Percentiles rank a stretch among this genome's conserved stretches.
These are phyloP conservation scores for Adelosebastes latens DNA, from an alignment of 2,797 vertebrate species.

Conservation along the genomic window DNA sequence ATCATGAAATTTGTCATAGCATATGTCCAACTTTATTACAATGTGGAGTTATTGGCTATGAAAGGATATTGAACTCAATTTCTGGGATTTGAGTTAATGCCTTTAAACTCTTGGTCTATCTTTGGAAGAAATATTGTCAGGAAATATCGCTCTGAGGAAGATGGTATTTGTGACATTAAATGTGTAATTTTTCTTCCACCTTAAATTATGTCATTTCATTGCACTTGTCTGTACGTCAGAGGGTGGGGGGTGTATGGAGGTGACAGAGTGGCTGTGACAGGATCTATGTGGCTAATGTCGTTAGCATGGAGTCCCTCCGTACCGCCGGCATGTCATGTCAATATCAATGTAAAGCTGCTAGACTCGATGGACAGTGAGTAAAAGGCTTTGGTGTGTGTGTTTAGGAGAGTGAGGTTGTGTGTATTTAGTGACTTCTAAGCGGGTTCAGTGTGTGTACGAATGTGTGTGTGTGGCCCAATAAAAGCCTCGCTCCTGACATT, in stretches of 20 bases:
- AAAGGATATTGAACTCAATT: background rate
- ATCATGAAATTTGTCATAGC: background rate
- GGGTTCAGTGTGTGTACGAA: background rate
- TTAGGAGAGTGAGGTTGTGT: background rate
- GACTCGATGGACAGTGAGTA: slow-evolving; percentile 7
- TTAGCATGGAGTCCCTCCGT: slow-evolving; percentile 56
- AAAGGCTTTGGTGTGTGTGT: slow-evolving; percentile 64
- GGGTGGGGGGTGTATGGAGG: background rate
- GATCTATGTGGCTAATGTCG: slow-evolving; percentile 58
- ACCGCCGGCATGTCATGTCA: slow-evolving; percentile 49
- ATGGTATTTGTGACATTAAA: background rate
- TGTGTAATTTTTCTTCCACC: background rate
- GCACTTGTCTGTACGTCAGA: background rate
- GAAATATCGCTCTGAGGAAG: background rate
- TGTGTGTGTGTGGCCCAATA: slow-evolving; percentile 65
- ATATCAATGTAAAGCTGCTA: slow-evolving; percentile 49
- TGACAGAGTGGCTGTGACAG: slow-evolving; percentile 66
- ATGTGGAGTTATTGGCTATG: background rate
- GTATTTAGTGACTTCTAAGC: background rate
- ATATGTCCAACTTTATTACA: too few relatives aligned
- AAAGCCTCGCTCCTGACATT: slow-evolving; percentile 73
- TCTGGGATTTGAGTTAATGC: background rate
- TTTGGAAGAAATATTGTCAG: background rate
- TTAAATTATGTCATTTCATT: background rate
- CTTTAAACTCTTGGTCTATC: background rate